Evolutionary conservation across 2,797 vertebrate species (phyloP).

Genomic region (Gymnocypris eckloni): DNA sequence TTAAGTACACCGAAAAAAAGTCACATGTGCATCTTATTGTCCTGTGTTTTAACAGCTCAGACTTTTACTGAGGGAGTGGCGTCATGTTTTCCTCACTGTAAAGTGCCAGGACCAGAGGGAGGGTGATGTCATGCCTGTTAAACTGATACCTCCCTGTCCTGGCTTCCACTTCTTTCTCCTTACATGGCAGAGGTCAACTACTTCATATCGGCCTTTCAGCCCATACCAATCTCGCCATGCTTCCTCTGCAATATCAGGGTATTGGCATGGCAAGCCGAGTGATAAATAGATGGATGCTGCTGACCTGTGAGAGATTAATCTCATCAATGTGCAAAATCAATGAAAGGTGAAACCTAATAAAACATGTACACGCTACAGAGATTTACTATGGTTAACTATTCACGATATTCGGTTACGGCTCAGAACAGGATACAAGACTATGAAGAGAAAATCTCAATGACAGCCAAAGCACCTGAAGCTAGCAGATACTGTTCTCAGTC

Average conservation of each 20-base stretch:
- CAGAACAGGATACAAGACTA: slow-evolving; percentile 2
- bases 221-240: not conserved
- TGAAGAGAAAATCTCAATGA: not conserved
- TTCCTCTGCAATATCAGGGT: slow-evolving; percentile 15
- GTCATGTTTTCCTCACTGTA: slow-evolving; percentile 63
- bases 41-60: slow-evolving; percentile 58
- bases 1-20: not conserved
- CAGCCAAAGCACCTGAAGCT: not conserved
- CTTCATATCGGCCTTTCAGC: slow-evolving; percentile 37
- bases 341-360: slow-evolving; percentile 33
- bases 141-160: slow-evolving; percentile 62
- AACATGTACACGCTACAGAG: slow-evolving; percentile 10
- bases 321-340: slow-evolving; percentile 49
- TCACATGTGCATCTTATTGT: slow-evolving; percentile 53
- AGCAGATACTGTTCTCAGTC: not conserved
- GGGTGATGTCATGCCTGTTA: slow-evolving; percentile 64
- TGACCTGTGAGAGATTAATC: slow-evolving; percentile 52
- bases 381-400: slow-evolving; percentile 25
- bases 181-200: slow-evolving; percentile 62
- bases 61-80: slow-evolving; percentile 59
- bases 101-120: slow-evolving; percentile 52
- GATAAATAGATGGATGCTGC: slow-evolving; percentile 39
- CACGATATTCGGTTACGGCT: slow-evolving; percentile 4
- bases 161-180: slow-evolving; percentile 58
- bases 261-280: slow-evolving; percentile 25